These are phyloP conservation scores for Calliscelio sp. DNA, from an alignment of 2,888 invertebrate genomes.

Conservation along the genomic window DNA sequence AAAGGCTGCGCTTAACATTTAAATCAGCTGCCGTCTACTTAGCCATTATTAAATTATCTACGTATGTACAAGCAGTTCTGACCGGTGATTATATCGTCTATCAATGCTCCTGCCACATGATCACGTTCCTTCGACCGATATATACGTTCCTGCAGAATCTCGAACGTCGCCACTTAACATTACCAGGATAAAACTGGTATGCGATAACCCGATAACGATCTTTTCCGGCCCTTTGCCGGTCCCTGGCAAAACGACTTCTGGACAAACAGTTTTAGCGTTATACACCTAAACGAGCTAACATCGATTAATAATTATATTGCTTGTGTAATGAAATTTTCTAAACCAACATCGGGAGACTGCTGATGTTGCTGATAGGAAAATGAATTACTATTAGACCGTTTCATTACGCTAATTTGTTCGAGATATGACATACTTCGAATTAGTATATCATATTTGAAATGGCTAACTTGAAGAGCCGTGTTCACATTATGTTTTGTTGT, in stretches of 20 bases:
- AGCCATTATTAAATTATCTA: conserved; percentile 83
- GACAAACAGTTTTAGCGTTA: conserved; percentile 60
- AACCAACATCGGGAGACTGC: conserved; percentile 32
- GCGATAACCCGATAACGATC: conserved; percentile 75
- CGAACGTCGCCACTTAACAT: conserved; percentile 77
- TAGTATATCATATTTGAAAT: conserved; percentile 16
- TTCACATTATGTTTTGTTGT: too few species aligned
- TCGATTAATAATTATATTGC: conserved; percentile 53
- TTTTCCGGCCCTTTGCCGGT: conserved; percentile 54
- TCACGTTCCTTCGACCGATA: conserved; percentile 53
- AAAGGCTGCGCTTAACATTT: conserved; percentile 54
- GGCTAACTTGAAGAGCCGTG: not conserved
- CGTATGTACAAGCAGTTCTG: conserved; percentile 60
- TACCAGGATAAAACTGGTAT: conserved; percentile 81
- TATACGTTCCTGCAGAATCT: conserved; percentile 59
- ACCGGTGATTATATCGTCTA: conserved; percentile 81
- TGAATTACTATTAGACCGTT: conserved; percentile 14
- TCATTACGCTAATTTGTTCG: conserved; percentile 14
- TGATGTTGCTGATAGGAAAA: conserved; percentile 19
- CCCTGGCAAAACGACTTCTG: conserved; percentile 64
- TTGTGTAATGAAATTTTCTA: conserved; percentile 41
- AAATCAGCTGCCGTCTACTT: conserved; percentile 73
- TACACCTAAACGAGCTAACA: conserved; percentile 40
- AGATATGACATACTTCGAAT: conserved; percentile 4
- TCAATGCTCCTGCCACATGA: conserved; percentile 78